A percentile compares a stretch with the other conserved stretches of the same genome.
Conservation (phyloP, 2,113 vertebrate genomes). For the Paraplagusia blochii region DNA sequence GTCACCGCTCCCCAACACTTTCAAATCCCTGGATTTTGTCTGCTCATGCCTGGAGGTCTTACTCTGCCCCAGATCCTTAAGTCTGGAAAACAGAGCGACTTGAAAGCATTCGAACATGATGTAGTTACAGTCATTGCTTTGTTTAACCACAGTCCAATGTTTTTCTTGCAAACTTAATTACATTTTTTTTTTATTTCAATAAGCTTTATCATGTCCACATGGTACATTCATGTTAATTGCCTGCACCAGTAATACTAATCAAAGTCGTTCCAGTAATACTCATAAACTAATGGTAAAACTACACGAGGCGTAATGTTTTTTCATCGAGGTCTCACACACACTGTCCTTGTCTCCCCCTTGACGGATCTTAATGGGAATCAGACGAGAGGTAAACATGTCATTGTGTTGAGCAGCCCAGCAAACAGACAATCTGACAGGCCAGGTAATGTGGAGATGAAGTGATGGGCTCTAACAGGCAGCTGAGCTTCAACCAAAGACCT, state of each 20-base stretch:
- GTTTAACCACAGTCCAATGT: too few relatives aligned
- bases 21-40: not conserved
- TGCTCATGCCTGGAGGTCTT: not conserved
- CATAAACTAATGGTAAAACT: conserved; percentile 27
- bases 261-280: not conserved
- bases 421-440: conserved; percentile 61
- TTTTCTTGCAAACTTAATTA: too few relatives aligned
- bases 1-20: not conserved
- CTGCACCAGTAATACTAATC: conserved; percentile 3
- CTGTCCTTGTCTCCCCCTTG: conserved; percentile 22
- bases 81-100: too few relatives aligned
- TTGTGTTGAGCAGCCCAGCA: conserved; percentile 51
- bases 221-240: too few relatives aligned
- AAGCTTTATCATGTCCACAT: too few relatives aligned
- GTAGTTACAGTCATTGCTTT: too few relatives aligned
- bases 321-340: conserved; percentile 13
- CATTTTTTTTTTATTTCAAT: too few relatives aligned
- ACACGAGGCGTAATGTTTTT: conserved; percentile 15
- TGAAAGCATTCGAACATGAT: too few relatives aligned
- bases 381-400: conserved; percentile 63
- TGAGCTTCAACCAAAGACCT: not conserved
- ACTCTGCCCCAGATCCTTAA: not conserved
- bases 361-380: conserved; percentile 70
- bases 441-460: conserved; percentile 65
- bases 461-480: conserved; percentile 57